Percentiles rank a stretch among this genome's conserved stretches.
These are phyloP conservation scores for Anoplius nigerrimus DNA, from an alignment of 2,888 invertebrate species.

Conservation along the genomic window DNA sequence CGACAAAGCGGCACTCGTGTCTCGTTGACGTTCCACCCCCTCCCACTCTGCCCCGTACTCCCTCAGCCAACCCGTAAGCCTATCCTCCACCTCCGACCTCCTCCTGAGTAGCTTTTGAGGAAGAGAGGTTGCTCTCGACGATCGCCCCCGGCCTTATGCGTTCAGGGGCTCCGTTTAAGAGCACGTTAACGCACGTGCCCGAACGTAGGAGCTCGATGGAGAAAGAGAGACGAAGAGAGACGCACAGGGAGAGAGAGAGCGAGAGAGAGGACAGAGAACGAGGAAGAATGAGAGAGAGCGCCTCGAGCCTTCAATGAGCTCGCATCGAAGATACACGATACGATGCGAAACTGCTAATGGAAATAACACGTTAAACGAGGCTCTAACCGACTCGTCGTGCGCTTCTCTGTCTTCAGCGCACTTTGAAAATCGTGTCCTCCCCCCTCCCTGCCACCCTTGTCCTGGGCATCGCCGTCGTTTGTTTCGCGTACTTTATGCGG, in stretches of 20 bases:
- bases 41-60: no score
- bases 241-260: no score
- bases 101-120: constrained; percentile 7
- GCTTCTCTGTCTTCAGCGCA: no score
- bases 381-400: no score
- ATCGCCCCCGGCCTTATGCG: constrained; percentile 4
- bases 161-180: constrained; percentile 1
- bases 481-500: no score
- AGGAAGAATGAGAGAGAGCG: background rate
- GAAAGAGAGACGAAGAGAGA: background rate
- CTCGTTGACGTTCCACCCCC: background rate
- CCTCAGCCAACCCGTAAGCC: background rate
- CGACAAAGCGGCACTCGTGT: constrained; percentile 20
- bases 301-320: background rate
- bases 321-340: no score
- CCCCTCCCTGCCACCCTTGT: no score
- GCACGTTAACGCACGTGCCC: constrained; percentile 3
- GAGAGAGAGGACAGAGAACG: background rate
- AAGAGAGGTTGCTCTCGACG: constrained; percentile 17
- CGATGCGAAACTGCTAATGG: no score
- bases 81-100: constrained; percentile 1
- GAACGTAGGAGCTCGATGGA: background rate
- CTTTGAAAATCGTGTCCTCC: no score
- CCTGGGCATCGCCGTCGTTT: no score
- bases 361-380: no score